These are phyloP conservation scores for Oreochromis spilurus DNA, from an alignment of 2,113 vertebrate genomes.

Conservation along the genomic window DNA sequence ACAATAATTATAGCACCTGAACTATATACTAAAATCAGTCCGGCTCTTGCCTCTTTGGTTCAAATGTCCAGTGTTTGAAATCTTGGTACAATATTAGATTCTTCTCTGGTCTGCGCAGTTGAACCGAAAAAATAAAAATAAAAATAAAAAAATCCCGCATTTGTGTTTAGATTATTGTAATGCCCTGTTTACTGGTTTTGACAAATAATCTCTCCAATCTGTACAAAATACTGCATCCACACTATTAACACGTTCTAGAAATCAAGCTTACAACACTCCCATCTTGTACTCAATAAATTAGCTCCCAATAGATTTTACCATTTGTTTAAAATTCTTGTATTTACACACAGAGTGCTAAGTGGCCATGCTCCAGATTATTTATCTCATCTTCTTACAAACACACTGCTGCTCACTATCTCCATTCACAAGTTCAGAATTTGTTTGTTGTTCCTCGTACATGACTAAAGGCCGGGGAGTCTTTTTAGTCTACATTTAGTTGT, in stretches of 20 bases:
- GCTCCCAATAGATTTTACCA: neutral
- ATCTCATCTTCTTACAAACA: neutral
- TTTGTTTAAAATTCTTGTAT: neutral
- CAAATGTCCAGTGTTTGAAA: neutral
- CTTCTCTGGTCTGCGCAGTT: neutral
- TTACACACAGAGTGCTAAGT: neutral
- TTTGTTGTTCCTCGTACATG: neutral
- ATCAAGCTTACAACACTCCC: neutral
- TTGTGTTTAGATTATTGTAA: neutral
- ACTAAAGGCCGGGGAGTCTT: rapidly evolving
- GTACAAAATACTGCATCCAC: neutral
- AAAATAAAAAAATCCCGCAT: rapidly evolving
- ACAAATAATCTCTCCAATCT: neutral
- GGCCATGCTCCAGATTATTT: neutral
- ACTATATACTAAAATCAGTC: neutral
- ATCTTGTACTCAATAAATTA: neutral
- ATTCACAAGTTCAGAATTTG: neutral
- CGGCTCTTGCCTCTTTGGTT: neutral
- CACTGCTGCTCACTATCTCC: neutral
- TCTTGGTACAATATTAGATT: neutral
- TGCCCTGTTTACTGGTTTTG: neutral
- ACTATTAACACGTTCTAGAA: neutral
- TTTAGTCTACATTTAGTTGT: neutral
- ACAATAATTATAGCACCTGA: neutral
- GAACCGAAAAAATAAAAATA: neutral